Conservation (phyloP, 2,888 invertebrate species). For the Autographa gamma region DNA sequence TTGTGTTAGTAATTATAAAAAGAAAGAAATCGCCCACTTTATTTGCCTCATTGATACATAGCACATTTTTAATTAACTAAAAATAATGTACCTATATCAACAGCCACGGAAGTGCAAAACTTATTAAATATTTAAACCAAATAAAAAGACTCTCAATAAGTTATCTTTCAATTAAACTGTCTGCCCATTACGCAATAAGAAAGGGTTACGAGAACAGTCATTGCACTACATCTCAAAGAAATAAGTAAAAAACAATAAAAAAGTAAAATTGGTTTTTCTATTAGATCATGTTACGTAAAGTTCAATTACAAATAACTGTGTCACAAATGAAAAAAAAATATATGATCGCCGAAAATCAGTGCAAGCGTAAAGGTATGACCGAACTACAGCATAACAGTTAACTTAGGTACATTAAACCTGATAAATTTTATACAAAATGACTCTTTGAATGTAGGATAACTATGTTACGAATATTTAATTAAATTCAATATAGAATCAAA, state of each 20-base stretch:
- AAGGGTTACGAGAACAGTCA: slow-evolving; percentile 60
- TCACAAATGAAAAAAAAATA: slow-evolving; percentile 75
- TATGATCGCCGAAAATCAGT: slow-evolving; percentile 43
- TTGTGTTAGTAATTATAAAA: no score
- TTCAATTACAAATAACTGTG: slow-evolving; percentile 77
- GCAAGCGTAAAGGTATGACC: slow-evolving; percentile 28
- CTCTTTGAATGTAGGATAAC: neutral
- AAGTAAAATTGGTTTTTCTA: slow-evolving; percentile 63
- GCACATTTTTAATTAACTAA: neutral
- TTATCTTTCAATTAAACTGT: slow-evolving; percentile 40
- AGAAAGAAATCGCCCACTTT: no score
- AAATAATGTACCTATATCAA: neutral
- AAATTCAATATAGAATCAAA: neutral
- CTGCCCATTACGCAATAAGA: slow-evolving; percentile 51
- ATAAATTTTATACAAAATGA: neutral
- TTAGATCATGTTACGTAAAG: slow-evolving; percentile 79
- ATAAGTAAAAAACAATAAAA: slow-evolving; percentile 60
- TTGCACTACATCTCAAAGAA: slow-evolving; percentile 61
- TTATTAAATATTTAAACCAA: slow-evolving; percentile 21
- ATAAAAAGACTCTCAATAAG: slow-evolving; percentile 23
- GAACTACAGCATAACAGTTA: slow-evolving; percentile 16
- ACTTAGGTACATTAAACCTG: neutral
- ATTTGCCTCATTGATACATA: no score
- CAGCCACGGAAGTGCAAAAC: slow-evolving; percentile 13
- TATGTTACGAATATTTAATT: neutral